Percentiles rank a stretch among this genome's conserved stretches.
Evolutionary conservation across 1,140 invertebrate species (phyloP).

Genomic region (Eulimnadia texana): DNA sequence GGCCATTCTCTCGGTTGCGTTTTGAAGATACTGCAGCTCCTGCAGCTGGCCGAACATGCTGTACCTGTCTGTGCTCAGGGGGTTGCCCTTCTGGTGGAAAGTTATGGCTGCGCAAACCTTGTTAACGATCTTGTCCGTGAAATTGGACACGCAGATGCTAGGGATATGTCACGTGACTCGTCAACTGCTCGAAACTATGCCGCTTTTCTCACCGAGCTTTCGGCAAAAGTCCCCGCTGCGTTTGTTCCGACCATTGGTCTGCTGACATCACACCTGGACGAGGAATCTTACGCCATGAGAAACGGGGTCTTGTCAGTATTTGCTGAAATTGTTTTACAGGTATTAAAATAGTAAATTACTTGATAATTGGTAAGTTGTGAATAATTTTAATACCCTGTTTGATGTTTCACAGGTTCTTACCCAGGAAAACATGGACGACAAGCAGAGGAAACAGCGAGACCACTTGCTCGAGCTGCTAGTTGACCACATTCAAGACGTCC

Average conservation of each 20-base stretch:
- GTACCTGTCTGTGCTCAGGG: conserved; percentile 47
- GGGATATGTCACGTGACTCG: conserved; percentile 35
- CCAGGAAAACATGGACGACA: conserved; percentile 49
- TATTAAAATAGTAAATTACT: not conserved
- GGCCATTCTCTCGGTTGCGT: conserved; percentile 54
- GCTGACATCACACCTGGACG: conserved; percentile 38
- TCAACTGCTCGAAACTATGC: conserved; percentile 45
- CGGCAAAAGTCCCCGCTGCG: conserved; percentile 43
- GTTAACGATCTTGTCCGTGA: conserved; percentile 56
- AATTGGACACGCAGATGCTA: conserved; percentile 41
- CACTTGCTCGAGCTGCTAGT: conserved; percentile 54
- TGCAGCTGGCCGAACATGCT: conserved; percentile 56
- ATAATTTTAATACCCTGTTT: not conserved
- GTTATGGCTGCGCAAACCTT: conserved; percentile 44
- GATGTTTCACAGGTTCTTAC: conserved; percentile 35
- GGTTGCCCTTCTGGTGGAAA: conserved; percentile 44
- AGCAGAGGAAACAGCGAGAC: conserved; percentile 45
- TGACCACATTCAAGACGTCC: conserved; percentile 65
- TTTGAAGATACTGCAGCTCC: conserved; percentile 49
- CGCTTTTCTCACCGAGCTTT: conserved; percentile 50
- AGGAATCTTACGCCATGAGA: conserved; percentile 59
- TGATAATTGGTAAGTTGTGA: too few relatives aligned
- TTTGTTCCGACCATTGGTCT: conserved; percentile 45
- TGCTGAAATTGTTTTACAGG: conserved; percentile 49
- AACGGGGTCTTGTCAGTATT: conserved; percentile 65